Evolutionary conservation across 2,113 vertebrate species (phyloP), one percentile per base, ranked within the genome.

Genomic region (Carlito syrichta): DNA sequence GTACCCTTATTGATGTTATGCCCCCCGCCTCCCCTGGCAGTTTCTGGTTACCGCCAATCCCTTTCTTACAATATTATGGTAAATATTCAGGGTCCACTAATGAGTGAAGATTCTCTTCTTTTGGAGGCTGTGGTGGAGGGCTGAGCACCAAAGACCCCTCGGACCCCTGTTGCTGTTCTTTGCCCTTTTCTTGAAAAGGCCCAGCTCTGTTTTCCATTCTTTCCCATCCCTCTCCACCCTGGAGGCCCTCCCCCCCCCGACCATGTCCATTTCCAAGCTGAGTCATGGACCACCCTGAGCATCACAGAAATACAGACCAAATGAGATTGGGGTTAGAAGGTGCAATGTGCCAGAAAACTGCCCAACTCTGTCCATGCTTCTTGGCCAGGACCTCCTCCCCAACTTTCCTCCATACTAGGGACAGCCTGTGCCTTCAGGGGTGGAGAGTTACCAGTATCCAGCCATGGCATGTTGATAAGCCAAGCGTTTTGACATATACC

Each of bases 351-450:
- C 23, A 32, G 91, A 25, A 17, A 54, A 19, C 38, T 35, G 3
- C 3, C 1, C 1, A 3, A 12, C 35, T 52, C 30, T 2, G 1
- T 23, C 52, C 40, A 45, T 3, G 40, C 32, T 30, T 74, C 76
- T 40, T 17, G 40, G 78, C 84, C 0, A 3, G 32, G 87, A 92
- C 17, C 13, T 30, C 11, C 0, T 20, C 10, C 38, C 4, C 45
- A 3, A 30, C 17, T 27, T n/a, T 14, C 2, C 45, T 71, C 17
- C 4, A 13, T 43, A 22, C 43, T 22, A 40, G 43, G 84, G 62
- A 1, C 14, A 71, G 54, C 48, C 60, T 68, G 35, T 12, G n/a
- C 77, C 62, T 56, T 68, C 22, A 30, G 3, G 23, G 35, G 5
- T 5, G 3, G 40, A 6, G 17, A 27, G 58, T 17, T 2, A 17